Evolutionary conservation across 2,113 vertebrate genomes (phyloP).

Genomic region (Nothocercus nigrocapillus): DNA sequence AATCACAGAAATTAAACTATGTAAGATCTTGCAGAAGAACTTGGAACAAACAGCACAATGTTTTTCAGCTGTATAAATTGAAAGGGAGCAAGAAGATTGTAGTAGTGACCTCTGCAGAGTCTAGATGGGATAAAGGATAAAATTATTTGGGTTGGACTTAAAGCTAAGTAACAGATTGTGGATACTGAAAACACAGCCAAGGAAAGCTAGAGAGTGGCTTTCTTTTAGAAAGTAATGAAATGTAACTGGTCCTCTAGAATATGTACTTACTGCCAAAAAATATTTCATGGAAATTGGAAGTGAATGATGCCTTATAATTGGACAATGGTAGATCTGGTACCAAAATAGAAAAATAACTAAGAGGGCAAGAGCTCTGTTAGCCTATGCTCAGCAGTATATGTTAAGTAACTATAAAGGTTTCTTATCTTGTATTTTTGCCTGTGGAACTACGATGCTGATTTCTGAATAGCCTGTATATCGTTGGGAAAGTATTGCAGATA

Average conservation of each 20-base stretch:
- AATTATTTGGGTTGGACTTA: neutral
- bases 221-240: neutral
- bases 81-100: neutral
- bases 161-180: neutral
- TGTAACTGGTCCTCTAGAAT: neutral
- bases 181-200: neutral
- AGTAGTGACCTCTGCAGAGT: neutral
- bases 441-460: neutral
- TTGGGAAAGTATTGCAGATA: neutral
- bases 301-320: neutral
- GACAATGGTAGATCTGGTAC: neutral
- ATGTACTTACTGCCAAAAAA: neutral
- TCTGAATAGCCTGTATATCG: neutral
- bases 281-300: neutral
- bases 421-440: neutral
- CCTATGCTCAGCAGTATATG: rapidly evolving
- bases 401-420: neutral
- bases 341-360: neutral
- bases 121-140: neutral
- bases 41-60: neutral
- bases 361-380: neutral
- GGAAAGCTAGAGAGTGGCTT: neutral
- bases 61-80: neutral
- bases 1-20: neutral
- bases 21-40: neutral